Evolutionary conservation across 2,888 invertebrate genomes (phyloP).

Genomic region (Nomada flava): DNA sequence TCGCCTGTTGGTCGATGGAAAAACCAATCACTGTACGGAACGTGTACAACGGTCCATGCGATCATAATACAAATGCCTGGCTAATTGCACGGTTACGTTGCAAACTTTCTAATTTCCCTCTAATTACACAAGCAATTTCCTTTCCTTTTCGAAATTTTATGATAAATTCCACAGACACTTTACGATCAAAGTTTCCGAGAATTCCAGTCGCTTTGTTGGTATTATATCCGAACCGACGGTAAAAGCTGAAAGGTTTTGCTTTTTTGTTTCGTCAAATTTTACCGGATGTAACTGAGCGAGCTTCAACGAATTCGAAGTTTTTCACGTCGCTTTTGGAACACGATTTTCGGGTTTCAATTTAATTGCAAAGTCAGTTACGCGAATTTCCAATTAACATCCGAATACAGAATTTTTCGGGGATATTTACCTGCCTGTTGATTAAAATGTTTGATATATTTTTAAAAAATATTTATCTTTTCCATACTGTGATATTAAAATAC

Average conservation of each 20-base stretch:
- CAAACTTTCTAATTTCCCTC: background rate
- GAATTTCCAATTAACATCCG: background rate
- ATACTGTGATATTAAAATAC: no score
- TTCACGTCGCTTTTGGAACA: background rate
- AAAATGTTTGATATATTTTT: background rate
- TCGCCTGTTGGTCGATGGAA: conserved; percentile 20
- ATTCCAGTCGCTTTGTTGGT: no score
- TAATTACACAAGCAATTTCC: background rate
- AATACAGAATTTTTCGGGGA: background rate
- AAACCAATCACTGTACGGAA: conserved; percentile 38
- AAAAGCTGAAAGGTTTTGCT: background rate
- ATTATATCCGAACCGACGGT: background rate
- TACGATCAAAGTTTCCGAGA: background rate
- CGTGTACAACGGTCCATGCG: conserved; percentile 25
- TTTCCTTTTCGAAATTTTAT: no score
- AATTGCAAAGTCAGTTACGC: background rate
- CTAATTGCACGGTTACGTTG: conserved; percentile 24
- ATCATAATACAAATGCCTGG: background rate
- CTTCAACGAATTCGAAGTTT: background rate
- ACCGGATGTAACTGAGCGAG: background rate
- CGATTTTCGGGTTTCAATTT: background rate
- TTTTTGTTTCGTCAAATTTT: background rate
- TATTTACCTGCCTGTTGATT: background rate
- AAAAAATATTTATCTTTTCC: background rate
- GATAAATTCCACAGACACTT: no score